Base-by-base conservation (phyloP, 2,888 invertebrate genomes). In the Timandra comae region DNA sequence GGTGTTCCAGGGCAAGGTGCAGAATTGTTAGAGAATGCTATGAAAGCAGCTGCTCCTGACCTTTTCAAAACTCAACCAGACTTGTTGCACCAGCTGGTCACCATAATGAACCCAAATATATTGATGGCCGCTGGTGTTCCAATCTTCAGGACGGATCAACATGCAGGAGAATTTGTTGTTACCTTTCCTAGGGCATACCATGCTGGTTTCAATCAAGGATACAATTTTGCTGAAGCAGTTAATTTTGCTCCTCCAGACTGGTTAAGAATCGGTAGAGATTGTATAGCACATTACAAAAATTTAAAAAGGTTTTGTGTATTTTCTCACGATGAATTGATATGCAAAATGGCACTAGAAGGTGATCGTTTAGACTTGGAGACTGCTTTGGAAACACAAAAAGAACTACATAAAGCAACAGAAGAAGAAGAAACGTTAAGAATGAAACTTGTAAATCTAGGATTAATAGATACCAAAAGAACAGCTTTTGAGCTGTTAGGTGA, bases 141-240 rank as follows among this genome's bases (percentile, higher is more conserved):
- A 23, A 79, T 87, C 46, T 90, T 88, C 52, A 84, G 91, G 44
- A 89, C 89, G 27, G 90, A 92, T 59, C 93, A 94, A 59, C 86
- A 89, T 60, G 91, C 93, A 28, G 93, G 93, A n/a, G 93, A 93
- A 63, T 93, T 93, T 86, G 90, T 93, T 13, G 87, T 93, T 8
- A 93, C 93, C 10, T 93, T 93, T 60, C 93, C 93, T 0, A 77
- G 93, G 43, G 91, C 93, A 12, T 93, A 94, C 62, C 93, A 93
- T 78, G 91, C 93, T 36, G 93, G 93, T 7, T 94, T 93, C 59
- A 93, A 93, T 67, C 92, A 93, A 62, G 93, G 93, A 1, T 92
- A 92, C 66, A 93, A 93, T 70, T 92, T 93, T 84, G 93, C 93
- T 27, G 93, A 93, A 71, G 93, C 93, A 37, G 93, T 94, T n/a